Percentiles rank a stretch among this genome's conserved stretches.
These are phyloP conservation scores for Toxotes jaculatrix DNA, from an alignment of 2,113 vertebrate species.

Conservation along the genomic window DNA sequence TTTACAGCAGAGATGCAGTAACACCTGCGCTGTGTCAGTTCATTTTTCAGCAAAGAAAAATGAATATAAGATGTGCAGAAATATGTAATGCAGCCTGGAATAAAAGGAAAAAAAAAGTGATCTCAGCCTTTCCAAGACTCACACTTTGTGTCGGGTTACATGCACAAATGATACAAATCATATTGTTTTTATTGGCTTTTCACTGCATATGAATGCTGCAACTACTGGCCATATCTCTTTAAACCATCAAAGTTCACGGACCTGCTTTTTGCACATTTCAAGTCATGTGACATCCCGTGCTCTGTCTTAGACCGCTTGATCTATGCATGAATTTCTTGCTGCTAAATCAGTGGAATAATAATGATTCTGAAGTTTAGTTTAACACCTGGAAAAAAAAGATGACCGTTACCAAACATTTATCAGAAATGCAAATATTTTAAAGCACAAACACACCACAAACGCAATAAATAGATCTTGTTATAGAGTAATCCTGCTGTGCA, in stretches of 20 bases:
- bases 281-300: not conserved
- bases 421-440: conserved; percentile 28
- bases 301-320: not conserved
- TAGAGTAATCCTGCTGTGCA: not conserved
- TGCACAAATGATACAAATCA: conserved; percentile 1
- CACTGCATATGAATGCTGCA: not conserved
- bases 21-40: not conserved
- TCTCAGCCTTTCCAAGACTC: not conserved
- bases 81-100: not conserved
- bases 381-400: not conserved
- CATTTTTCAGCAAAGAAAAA: not conserved
- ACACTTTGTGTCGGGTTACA: not conserved
- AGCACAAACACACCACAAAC: conserved; percentile 19
- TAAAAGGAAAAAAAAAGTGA: not conserved
- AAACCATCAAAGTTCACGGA: not conserved
- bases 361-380: not conserved
- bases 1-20: not conserved
- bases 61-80: not conserved
- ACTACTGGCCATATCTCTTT: not conserved
- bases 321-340: not conserved
- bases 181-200: not conserved
- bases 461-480: conserved; percentile 60
- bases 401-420: not conserved
- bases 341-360: not conserved
- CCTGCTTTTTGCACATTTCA: not conserved